Base-by-base conservation (phyloP, 2,797 vertebrate species). In the Pampus argenteus region DNA sequence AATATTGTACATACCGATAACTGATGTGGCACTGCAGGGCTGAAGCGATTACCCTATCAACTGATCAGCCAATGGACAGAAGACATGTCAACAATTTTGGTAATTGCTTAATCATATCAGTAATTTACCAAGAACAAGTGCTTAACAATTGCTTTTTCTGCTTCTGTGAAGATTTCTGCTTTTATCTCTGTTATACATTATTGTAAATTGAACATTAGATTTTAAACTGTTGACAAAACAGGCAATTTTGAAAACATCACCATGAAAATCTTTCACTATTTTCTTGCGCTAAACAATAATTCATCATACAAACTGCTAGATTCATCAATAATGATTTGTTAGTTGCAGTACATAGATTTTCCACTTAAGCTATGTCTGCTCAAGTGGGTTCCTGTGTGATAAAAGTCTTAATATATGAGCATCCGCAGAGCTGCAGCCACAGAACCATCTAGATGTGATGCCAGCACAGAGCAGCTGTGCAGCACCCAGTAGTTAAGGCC, bases 401-500 rank as follows among this genome's bases (percentile, higher is more conserved):
- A 6, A 75, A 76, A 66, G 47, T 71, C 29, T 62, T 57, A 45
- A 74, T 61, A 44, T 60, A 49, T 45, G 65, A 66, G 66, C 45
- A 45, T 65, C 51, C 34, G 73, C 64, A 79, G 59, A 71, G 77
- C 67, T 64, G 72, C 71, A 80, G 79, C 78, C 72, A 60, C 76
- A 81, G 60, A 68, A 63, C 31, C 58, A 52, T 54, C 23, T 51
- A 65, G 61, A 83, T 69, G 78, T 78, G 69, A 60, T 68, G 66
- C 73, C 79, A 81, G 62, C 50, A 52, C 80, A 62, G 47, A 83
- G 81, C 81, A 77, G 81, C 71, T 48, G 71, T 51, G 67, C 63
- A 82, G 78, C 52, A 77, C 77, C 85, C 81, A 86, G 80, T 81
- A 85, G 66, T 88, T 81, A 85, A 72, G 76, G 70, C 69, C 71